Percentiles rank a stretch among this genome's conserved stretches.
Evolutionary conservation across 2,797 vertebrate species (phyloP).

Genomic region (Bovichtus variegatus): DNA sequence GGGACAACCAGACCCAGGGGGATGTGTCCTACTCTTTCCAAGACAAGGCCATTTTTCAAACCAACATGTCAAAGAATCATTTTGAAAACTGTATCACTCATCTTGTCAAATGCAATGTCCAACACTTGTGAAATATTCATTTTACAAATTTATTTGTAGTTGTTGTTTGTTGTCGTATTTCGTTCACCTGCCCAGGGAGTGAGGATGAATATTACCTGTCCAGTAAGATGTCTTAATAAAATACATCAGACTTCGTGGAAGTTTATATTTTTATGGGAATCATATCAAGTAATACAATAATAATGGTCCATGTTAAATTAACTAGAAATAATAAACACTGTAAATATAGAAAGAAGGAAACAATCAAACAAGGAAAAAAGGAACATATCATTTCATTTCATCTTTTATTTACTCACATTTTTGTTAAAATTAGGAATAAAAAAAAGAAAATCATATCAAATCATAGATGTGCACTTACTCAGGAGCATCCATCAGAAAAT

Average conservation of each 20-base stretch:
- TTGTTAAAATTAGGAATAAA: background rate
- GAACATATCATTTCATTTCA: background rate
- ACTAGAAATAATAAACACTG: background rate
- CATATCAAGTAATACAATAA: background rate
- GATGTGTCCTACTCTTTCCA: slow-evolving; percentile 51
- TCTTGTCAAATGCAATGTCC: slow-evolving; percentile 48
- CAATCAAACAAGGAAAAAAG: background rate
- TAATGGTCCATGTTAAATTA: background rate
- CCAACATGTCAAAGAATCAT: slow-evolving; percentile 49
- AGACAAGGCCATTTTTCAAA: slow-evolving; percentile 62
- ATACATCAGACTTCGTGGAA: background rate
- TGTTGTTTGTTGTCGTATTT: slow-evolving; percentile 18
- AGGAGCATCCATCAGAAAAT: background rate
- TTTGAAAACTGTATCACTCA: slow-evolving; percentile 63
- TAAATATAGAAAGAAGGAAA: background rate
- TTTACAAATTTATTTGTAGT: slow-evolving; percentile 40
- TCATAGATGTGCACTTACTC: background rate
- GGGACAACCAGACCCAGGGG: slow-evolving; percentile 67
- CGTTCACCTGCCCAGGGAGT: background rate
- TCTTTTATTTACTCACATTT: background rate
- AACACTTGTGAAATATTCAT: slow-evolving; percentile 48
- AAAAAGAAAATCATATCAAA: background rate
- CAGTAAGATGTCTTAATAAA: slow-evolving; percentile 16
- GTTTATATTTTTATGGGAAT: slow-evolving; percentile 3
- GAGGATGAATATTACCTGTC: slow-evolving; percentile 4